Evolutionary conservation across 1,140 invertebrate species (phyloP).

Genomic region (Linepithema humile): DNA sequence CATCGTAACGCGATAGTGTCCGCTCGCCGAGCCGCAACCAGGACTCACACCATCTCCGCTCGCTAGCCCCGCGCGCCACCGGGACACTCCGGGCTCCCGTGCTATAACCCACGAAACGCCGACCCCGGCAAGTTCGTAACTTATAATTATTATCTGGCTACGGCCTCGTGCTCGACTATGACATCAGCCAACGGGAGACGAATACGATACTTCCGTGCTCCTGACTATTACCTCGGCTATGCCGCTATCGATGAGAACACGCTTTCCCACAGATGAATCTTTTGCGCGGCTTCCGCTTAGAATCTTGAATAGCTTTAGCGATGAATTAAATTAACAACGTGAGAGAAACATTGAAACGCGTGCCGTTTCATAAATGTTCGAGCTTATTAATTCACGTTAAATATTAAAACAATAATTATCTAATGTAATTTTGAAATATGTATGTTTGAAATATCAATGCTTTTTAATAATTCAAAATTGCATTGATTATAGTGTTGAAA

Average conservation of each 20-base stretch:
- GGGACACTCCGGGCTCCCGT: not conserved
- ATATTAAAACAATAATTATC: not conserved
- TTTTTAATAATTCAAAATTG: too few relatives aligned
- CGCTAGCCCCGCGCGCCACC: conserved; percentile 11
- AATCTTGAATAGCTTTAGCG: not conserved
- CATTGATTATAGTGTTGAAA: too few relatives aligned
- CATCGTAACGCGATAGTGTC: conserved; percentile 79
- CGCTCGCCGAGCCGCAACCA: conserved; percentile 76
- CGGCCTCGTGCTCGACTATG: conserved; percentile 57
- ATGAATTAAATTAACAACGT: not conserved
- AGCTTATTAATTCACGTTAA: not conserved
- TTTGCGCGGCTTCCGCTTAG: conserved; percentile 24
- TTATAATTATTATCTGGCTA: conserved; percentile 78
- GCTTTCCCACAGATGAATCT: conserved; percentile 21
- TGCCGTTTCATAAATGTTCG: not conserved
- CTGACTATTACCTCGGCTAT: not conserved
- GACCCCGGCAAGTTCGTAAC: conserved; percentile 75
- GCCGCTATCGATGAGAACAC: conserved; percentile 28
- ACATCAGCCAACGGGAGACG: conserved; percentile 61
- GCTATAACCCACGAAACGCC: conserved; percentile 70
- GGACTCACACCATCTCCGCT: conserved; percentile 57
- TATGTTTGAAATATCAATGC: too few relatives aligned
- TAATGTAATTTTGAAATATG: too few relatives aligned
- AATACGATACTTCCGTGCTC: conserved; percentile 56
- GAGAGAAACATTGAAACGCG: not conserved